Evolutionary conservation across 2,113 vertebrate genomes (phyloP), one percentile per base, ranked within the genome.

Genomic region (Lanius ludovicianus): DNA sequence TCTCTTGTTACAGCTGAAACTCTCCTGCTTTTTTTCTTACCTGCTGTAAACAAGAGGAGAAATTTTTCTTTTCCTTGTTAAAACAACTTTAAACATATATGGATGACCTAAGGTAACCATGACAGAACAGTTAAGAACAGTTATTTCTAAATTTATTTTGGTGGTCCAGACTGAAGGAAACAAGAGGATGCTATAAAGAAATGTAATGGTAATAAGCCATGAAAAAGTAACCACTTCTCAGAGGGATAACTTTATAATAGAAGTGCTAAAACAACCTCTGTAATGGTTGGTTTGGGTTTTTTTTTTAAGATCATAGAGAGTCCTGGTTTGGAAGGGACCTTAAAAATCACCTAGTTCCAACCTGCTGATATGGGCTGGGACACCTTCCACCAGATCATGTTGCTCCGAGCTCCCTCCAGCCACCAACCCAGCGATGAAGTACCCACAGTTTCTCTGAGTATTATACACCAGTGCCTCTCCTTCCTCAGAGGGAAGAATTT

Each of bases 351-450:
- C 19, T 46, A 1, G 3, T 59, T 52, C 18, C 19, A 46, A 7
- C 9, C 1, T 7, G 9, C 5, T 46, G 9, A 9, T n/a, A 41
- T 25, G 17, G 24, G 5, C 19, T 39, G 23, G 19, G 7, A 12
- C 15, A 41, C 6, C 7, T 60, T 53, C 28, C 11, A 39, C 46
- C 11, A 41, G 20, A 46, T 4, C 9, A 30, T 5, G 10, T 22
- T 60, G 3, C 4, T 46, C 9, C 20, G 37, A 53, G 10, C 16
- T 3, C 16, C 13, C 25, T 53, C 14, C 24, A 41, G 4, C 7
- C 30, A 39, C 11, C 11, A 50, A 60, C 41, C 20, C 21, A 13
- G 4, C 16, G 23, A 25, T 21, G 39, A 8, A 16, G 1, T 6
- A n/a, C 5, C 10, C 8, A 30, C 11, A 47, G 9, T 24, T 53